These are phyloP conservation scores for Embiotoca jacksoni DNA, from an alignment of 2,113 vertebrate genomes.

Conservation along the genomic window DNA sequence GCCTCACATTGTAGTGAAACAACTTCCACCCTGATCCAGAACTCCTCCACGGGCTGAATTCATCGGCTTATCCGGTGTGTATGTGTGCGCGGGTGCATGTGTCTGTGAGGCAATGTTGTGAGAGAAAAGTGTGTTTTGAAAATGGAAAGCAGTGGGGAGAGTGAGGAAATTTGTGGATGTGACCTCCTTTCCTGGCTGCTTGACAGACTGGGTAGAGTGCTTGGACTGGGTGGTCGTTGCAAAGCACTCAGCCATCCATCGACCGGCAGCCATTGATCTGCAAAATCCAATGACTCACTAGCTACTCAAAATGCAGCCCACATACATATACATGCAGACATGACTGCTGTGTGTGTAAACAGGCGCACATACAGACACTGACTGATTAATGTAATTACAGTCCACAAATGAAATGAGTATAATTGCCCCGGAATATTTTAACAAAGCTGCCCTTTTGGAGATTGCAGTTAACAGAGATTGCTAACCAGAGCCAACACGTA, in stretches of 20 bases:
- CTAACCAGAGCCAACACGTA: constrained; percentile 22
- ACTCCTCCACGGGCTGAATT: constrained; percentile 61
- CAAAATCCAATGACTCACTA: constrained; percentile 72
- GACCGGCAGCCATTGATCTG: constrained; percentile 76
- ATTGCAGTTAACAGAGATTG: constrained; percentile 44
- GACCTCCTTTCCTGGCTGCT: constrained; percentile 69
- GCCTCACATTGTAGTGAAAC: constrained; percentile 56
- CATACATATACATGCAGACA: constrained; percentile 56
- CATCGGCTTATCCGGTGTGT: constrained; percentile 57
- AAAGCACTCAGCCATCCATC: constrained; percentile 78
- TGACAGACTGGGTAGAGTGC: constrained; percentile 55
- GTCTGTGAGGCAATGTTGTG: constrained; percentile 24
- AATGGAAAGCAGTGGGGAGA: constrained; percentile 38
- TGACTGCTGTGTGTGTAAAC: constrained; percentile 48
- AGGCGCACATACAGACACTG: constrained; percentile 47
- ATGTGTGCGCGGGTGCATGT: constrained; percentile 7
- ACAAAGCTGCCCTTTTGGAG: constrained; percentile 27
- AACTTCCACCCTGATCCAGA: constrained; percentile 60
- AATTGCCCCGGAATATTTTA: constrained; percentile 40
- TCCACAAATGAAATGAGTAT: constrained; percentile 50
- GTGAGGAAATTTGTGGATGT: constrained; percentile 50
- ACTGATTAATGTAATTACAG: constrained; percentile 56
- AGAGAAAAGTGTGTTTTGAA: constrained; percentile 32
- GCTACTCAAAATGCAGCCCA: constrained; percentile 66
- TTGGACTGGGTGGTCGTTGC: constrained; percentile 69